Evolutionary conservation across 2,888 invertebrate species (phyloP), one percentile per base, ranked within the genome.

Genomic region (Tortricodes alternella): DNA sequence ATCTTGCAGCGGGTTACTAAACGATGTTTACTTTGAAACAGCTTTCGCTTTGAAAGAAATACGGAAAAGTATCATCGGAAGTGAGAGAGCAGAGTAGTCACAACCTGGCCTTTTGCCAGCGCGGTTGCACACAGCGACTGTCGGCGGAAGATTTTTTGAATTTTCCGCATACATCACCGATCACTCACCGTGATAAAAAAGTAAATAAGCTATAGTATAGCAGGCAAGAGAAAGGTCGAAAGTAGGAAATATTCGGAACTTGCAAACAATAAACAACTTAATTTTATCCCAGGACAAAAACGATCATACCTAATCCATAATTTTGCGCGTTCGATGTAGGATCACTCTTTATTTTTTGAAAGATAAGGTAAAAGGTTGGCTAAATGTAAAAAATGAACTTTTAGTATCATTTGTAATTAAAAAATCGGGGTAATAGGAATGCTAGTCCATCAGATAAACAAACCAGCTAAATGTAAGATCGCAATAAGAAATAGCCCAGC

Each of bases 41-140:
- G 35, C 21, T 29, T 66, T 59, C 61, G 57, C 63, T 66, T 66
- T 60, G 59, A 68, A 73, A 74, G 71, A 75, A 75, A 70, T 71
- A 76, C 71, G 64, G 67, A 61, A 67, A 72, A 76, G 70, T 55
- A 16, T 51, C 50, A 59, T 55, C 55, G 55, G 55, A 55, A 55
- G 55, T 48, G 46, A 32, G 44, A 27, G 43, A 43, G 44, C 38
- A n/a, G 11, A 43, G 41, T 41, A 34, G 9, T 46, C 46, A 9
- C 21, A 48, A 8, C 13, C 41, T 55, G 55, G 55, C 55, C 15
- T 3, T 7, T n/a, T 16, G 48, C 55, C 55, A 49, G 19, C 35
- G n/a, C 18, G 15, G 44, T 18, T 39, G 23, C 32, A 9, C 34
- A 39, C 39, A 34, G 8, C 34, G 11, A n/a, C 24, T 18, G 35